These are phyloP conservation scores for Vulpes lagopus DNA, from an alignment of 2,113 vertebrate genomes.

Conservation along the genomic window DNA sequence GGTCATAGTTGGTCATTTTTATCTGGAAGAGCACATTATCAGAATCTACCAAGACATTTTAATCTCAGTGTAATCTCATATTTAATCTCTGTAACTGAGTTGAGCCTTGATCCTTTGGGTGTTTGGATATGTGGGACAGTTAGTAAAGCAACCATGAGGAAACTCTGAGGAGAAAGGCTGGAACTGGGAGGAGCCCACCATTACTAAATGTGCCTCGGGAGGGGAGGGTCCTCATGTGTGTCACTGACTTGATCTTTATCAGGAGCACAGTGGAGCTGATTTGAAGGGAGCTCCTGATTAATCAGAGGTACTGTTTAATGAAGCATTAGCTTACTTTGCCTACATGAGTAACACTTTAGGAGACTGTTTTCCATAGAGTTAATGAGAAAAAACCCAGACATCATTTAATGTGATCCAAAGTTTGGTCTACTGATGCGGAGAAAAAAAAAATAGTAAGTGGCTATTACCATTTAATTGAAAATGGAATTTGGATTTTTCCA, in stretches of 20 bases:
- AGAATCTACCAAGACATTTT: neutral
- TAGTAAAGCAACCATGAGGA: neutral
- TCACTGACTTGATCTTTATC: neutral
- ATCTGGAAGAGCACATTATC: neutral
- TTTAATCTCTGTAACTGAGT: neutral
- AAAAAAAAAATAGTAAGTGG: neutral
- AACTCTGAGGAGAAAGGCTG: neutral
- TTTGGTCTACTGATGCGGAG: slow-evolving; percentile 23
- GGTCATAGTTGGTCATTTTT: neutral
- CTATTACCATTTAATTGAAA: slow-evolving; percentile 58
- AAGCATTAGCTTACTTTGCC: neutral
- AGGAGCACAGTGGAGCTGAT: too few species aligned
- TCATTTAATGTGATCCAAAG: slow-evolving; percentile 38
- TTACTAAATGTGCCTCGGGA: accelerated
- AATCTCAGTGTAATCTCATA: neutral
- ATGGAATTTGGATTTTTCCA: slow-evolving; percentile 40
- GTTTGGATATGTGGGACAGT: neutral
- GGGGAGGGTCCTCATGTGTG: accelerated
- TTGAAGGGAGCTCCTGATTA: too few species aligned
- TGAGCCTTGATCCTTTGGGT: neutral
- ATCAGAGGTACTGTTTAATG: neutral
- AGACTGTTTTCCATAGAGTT: neutral
- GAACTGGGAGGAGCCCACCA: accelerated
- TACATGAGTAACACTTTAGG: neutral
- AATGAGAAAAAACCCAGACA: slow-evolving; percentile 48